phyloP scores from a whole-genome alignment of 1,140 invertebrate genomes.

The Drosophila burlai region DNA sequence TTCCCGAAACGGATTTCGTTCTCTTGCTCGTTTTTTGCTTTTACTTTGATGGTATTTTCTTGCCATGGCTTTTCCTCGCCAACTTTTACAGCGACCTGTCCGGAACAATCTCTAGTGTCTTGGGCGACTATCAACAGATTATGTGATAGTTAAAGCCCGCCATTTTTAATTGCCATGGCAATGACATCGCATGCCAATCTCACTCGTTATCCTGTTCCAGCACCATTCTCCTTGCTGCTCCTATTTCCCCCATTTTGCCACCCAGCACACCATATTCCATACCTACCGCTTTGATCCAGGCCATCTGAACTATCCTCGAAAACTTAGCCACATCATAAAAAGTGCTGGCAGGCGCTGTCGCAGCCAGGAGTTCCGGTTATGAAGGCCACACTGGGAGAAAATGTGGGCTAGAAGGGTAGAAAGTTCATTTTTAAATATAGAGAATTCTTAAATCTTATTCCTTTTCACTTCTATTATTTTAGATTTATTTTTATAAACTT shows the following conservation, averaged over 20 bases:
- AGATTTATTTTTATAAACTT: neutral
- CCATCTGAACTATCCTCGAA: constrained; percentile 56
- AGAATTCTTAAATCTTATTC: too few species aligned
- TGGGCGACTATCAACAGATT: constrained; percentile 69
- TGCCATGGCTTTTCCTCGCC: neutral
- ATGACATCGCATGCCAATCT: constrained; percentile 62
- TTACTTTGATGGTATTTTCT: constrained; percentile 38
- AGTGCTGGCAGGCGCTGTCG: constrained; percentile 52
- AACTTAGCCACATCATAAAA: constrained; percentile 74
- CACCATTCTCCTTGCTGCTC: neutral
- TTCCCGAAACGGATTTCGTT: constrained; percentile 32
- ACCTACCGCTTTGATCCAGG: constrained; percentile 14
- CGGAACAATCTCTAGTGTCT: constrained; percentile 48
- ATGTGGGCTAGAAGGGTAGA: constrained; percentile 18
- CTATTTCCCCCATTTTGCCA: neutral
- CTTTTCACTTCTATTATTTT: neutral
- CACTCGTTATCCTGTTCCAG: constrained; percentile 32
- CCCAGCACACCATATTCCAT: neutral
- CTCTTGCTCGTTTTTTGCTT: constrained; percentile 9
- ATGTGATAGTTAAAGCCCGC: constrained; percentile 62
- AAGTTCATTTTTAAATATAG: accelerated
- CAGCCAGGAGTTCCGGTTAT: constrained; percentile 64
- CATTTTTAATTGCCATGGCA: constrained; percentile 77
- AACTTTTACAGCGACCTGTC: constrained; percentile 9
- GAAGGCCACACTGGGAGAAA: constrained; percentile 39